These are phyloP conservation scores for Orchesellides sinensis DNA, from an alignment of 2,888 invertebrate genomes.

Conservation along the genomic window DNA sequence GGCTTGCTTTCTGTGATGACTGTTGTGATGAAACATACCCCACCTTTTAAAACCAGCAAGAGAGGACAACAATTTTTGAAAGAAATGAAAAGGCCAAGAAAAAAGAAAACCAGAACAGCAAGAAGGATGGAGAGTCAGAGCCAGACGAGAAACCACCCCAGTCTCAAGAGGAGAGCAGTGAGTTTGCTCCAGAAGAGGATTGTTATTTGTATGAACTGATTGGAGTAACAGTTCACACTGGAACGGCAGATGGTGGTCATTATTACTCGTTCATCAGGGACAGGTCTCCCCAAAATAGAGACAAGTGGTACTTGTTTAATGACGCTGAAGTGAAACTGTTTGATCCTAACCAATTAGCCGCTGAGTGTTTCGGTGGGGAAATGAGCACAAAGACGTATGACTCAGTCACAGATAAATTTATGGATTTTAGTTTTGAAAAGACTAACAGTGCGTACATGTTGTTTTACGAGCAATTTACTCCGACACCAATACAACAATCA, in stretches of 20 bases:
- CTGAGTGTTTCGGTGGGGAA: constrained; percentile 98
- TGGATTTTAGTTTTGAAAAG: constrained; percentile 98
- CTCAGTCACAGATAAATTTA: constrained; percentile 96
- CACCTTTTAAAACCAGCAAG: constrained; percentile 89
- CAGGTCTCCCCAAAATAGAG: constrained; percentile 84
- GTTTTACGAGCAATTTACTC: constrained; percentile 91
- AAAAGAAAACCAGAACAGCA: constrained; percentile 32
- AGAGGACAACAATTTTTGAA: constrained; percentile 84
- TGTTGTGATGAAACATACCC: constrained; percentile 92
- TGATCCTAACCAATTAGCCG: constrained; percentile 95
- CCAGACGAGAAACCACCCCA: constrained; percentile 62
- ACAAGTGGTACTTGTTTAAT: constrained; percentile 95
- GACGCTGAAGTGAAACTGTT: constrained; percentile 96
- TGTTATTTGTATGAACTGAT: constrained; percentile 85
- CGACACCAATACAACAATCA: constrained; percentile 70
- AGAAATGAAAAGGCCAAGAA: constrained; percentile 77
- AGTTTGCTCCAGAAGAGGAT: constrained; percentile 75
- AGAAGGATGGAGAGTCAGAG: constrained; percentile 39
- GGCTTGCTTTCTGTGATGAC: constrained; percentile 91
- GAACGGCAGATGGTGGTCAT: constrained; percentile 98
- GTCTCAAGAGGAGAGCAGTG: constrained; percentile 73
- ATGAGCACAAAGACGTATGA: constrained; percentile 99
- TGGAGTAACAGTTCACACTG: constrained; percentile 97
- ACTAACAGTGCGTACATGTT: constrained; percentile 98
- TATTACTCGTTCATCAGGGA: constrained; percentile 87